Conservation (phyloP, 1,140 invertebrate species). For the Pseudomyrmex sp. region DNA sequence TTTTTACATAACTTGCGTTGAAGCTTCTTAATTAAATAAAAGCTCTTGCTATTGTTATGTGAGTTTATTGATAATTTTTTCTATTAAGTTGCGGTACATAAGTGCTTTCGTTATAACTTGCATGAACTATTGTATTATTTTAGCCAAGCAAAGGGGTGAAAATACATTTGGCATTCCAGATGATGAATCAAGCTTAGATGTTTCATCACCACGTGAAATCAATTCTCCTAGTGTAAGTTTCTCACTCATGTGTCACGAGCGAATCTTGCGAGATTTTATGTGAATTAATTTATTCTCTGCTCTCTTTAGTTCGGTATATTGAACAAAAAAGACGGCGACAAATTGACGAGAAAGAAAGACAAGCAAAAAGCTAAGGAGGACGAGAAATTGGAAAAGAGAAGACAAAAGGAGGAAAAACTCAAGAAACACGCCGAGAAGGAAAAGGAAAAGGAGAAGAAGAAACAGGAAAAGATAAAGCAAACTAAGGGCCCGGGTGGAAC, state of each 20-base stretch:
- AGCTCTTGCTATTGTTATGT: background rate
- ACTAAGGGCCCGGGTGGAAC: conserved; percentile 83
- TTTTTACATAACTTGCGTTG: background rate
- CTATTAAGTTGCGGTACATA: conserved; percentile 11
- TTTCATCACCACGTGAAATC: conserved; percentile 89
- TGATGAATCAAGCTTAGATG: conserved; percentile 89
- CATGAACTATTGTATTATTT: conserved; percentile 67
- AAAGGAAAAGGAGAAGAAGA: conserved; percentile 91
- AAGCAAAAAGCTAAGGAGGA: conserved; percentile 92
- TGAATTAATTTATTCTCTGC: conserved; percentile 23
- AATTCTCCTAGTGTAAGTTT: conserved; percentile 89
- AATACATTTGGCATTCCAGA: conserved; percentile 86
- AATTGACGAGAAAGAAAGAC: conserved; percentile 88
- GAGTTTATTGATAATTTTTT: background rate
- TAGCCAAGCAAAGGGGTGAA: conserved; percentile 82
- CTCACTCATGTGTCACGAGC: background rate
- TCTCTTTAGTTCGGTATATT: conserved; percentile 86
- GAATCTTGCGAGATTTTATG: background rate
- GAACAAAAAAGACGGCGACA: conserved; percentile 89
- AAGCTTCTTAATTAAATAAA: conserved; percentile 9
- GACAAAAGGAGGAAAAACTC: conserved; percentile 90
- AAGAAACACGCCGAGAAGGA: conserved; percentile 90
- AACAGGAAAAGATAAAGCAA: conserved; percentile 88
- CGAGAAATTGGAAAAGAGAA: conserved; percentile 90
- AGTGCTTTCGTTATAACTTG: conserved; percentile 36